Percentiles rank a stretch among this genome's conserved stretches.
Conservation (phyloP, 2,888 invertebrate genomes). For the Metallyticus violacea region DNA sequence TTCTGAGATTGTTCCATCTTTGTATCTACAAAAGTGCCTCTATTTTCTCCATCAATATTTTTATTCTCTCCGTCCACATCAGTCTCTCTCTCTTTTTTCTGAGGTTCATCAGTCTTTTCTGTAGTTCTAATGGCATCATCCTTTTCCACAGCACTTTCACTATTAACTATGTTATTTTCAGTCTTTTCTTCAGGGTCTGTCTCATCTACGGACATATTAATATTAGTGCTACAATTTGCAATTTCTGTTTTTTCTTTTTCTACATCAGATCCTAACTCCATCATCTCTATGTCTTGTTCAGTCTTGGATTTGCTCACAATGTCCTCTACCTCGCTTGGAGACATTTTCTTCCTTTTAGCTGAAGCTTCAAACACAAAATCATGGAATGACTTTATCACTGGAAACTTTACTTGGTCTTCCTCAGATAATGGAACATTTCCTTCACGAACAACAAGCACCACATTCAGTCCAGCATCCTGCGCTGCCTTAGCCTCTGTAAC, state of each 20-base stretch:
- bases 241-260: slow-evolving; percentile 26
- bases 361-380: slow-evolving; percentile 51
- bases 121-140: neutral
- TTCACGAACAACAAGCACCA: slow-evolving; percentile 69
- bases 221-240: neutral
- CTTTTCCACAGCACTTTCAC: neutral
- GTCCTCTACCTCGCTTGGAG: slow-evolving; percentile 19
- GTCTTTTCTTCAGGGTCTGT: neutral
- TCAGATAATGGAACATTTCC: slow-evolving; percentile 72
- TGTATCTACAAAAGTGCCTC: neutral
- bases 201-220: neutral
- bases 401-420: slow-evolving; percentile 55
- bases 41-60: slow-evolving; percentile 17
- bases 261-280: slow-evolving; percentile 34
- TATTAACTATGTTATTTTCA: neutral
- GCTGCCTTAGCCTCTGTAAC: slow-evolving; percentile 81
- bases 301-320: slow-evolving; percentile 34
- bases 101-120: neutral
- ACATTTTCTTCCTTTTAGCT: slow-evolving; percentile 44
- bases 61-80: slow-evolving; percentile 20
- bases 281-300: slow-evolving; percentile 39
- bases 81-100: neutral
- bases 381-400: slow-evolving; percentile 59
- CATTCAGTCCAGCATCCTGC: slow-evolving; percentile 64
- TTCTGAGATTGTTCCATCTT: neutral